Percentiles rank a stretch among this genome's conserved stretches.
Evolutionary conservation across 2,797 vertebrate genomes (phyloP).

Genomic region (Dromococcyx pavoninus): DNA sequence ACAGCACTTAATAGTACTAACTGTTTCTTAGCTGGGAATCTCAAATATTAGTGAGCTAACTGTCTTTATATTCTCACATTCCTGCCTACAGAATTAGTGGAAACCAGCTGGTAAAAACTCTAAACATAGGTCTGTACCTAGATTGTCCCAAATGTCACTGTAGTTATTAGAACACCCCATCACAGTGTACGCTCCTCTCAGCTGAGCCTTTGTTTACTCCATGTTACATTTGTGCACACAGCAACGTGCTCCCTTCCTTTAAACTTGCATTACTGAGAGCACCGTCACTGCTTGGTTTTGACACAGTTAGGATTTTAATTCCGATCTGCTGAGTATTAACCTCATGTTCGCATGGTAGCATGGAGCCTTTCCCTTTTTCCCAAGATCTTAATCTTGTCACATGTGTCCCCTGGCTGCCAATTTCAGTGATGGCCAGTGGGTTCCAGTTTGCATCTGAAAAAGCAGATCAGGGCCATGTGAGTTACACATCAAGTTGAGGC

Average conservation of each 20-base stretch:
- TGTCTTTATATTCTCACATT: background rate
- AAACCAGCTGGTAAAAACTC: background rate
- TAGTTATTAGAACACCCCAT: background rate
- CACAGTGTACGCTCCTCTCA: background rate
- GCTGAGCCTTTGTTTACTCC: background rate
- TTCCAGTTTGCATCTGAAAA: background rate
- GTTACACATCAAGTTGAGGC: rapidly evolving
- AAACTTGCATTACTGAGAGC: background rate
- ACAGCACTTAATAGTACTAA: background rate
- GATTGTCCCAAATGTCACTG: background rate
- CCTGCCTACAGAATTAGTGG: background rate
- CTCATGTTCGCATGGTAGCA: background rate
- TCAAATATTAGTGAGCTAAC: background rate
- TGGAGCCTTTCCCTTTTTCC: background rate
- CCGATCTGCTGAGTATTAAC: background rate
- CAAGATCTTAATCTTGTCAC: background rate
- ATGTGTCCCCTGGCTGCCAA: background rate
- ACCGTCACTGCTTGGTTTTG: background rate
- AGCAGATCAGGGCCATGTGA: background rate
- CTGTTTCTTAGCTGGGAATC: background rate
- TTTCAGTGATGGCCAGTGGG: background rate
- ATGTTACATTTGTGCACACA: background rate
- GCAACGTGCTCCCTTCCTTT: background rate
- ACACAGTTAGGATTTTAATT: background rate
- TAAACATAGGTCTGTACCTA: background rate